These are phyloP conservation scores for Stenodera caucasica DNA, from an alignment of 2,888 invertebrate genomes.

Conservation along the genomic window DNA sequence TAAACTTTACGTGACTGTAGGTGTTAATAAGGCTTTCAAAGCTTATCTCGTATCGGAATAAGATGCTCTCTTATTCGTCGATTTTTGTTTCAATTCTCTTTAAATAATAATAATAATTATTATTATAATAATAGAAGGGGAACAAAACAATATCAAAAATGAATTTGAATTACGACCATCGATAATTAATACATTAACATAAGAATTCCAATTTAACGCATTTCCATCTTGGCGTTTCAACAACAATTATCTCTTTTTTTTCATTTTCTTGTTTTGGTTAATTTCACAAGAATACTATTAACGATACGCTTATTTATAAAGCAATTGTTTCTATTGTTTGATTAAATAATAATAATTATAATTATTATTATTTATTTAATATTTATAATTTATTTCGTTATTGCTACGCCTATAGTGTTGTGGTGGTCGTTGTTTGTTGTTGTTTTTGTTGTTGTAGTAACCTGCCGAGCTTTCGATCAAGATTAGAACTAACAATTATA, in stretches of 20 bases:
- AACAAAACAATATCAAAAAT: neutral
- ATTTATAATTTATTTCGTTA: neutral
- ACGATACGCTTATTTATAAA: constrained; percentile 4
- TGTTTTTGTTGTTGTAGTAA: constrained; percentile 2
- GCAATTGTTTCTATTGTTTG: neutral
- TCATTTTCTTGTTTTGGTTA: constrained; percentile 1
- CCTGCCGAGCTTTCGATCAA: constrained; percentile 27
- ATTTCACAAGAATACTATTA: neutral
- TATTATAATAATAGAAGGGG: no score
- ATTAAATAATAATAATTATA: neutral
- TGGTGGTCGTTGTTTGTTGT: neutral
- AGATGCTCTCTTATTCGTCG: constrained; percentile 31
- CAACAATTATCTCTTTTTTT: neutral
- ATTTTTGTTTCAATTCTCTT: constrained; percentile 26
- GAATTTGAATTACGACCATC: constrained; percentile 1
- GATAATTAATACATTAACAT: constrained; percentile 9
- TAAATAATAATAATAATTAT: no score
- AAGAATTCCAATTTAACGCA: constrained; percentile 9
- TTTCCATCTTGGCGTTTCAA: neutral
- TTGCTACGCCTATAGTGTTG: constrained; percentile 1
- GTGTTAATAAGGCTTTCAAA: constrained; percentile 47
- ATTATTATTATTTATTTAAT: neutral
- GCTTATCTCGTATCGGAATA: constrained; percentile 35
- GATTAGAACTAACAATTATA: constrained; percentile 49
- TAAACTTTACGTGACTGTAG: constrained; percentile 48